phyloP scores from a whole-genome alignment of 2,113 vertebrate genomes.

The Spea multiplicata region DNA sequence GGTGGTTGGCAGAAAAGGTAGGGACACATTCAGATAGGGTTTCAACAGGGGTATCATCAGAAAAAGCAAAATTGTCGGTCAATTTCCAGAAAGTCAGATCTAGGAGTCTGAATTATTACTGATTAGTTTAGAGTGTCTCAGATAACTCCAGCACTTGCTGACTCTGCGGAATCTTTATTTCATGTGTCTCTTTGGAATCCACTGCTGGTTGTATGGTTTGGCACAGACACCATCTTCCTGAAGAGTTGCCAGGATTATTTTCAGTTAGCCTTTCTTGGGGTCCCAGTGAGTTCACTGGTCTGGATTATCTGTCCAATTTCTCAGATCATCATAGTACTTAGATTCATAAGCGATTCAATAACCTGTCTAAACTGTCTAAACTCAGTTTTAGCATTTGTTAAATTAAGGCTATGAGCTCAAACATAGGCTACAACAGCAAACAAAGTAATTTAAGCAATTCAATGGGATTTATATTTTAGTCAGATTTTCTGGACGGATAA shows the following conservation, averaged over 20 bases:
- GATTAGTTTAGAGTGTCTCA: neutral
- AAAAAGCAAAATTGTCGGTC: neutral
- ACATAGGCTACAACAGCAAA: too few species aligned
- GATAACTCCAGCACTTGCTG: conserved; percentile 14
- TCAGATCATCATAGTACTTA: neutral
- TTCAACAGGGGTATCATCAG: neutral
- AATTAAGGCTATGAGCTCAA: too few species aligned
- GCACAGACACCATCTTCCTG: conserved; percentile 17
- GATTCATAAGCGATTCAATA: neutral
- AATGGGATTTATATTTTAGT: too few species aligned
- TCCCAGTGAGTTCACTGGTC: conserved; percentile 1
- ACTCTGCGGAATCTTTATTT: neutral
- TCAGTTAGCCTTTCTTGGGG: neutral
- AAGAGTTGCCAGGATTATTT: conserved; percentile 5
- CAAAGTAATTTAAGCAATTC: too few species aligned
- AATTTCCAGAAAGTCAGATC: neutral
- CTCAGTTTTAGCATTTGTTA: too few species aligned
- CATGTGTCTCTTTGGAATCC: conserved; percentile 5
- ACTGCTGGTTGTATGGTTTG: conserved; percentile 19
- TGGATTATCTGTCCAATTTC: neutral
- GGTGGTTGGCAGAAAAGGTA: too few species aligned
- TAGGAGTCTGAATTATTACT: neutral
- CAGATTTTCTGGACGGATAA: too few species aligned
- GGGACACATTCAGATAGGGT: neutral
- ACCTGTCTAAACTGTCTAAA: too few species aligned